Evolutionary conservation across 1,140 invertebrate genomes (phyloP).

Genomic region (Polypedilum vanderplanki): DNA sequence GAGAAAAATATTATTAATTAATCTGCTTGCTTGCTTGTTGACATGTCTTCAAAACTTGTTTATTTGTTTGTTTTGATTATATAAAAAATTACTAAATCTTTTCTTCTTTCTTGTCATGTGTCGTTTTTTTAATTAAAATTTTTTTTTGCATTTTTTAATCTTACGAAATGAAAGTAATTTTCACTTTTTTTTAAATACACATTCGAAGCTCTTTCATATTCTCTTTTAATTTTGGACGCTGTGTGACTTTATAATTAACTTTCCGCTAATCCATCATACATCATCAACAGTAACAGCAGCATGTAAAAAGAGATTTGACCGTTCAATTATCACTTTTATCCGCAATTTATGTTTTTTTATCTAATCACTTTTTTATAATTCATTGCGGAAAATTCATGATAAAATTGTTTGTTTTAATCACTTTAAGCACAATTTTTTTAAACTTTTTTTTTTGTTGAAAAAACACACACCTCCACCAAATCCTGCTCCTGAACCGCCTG

Average conservation of each 20-base stretch:
- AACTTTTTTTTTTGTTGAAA: no score
- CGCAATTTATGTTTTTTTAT: neutral
- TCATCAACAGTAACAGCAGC: neutral
- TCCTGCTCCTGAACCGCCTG: slow-evolving; percentile 35
- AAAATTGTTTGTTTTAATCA: no score
- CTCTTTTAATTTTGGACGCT: neutral
- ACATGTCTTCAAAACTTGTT: neutral
- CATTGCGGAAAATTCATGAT: no score
- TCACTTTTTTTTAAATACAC: slow-evolving; percentile 1
- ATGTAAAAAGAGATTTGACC: neutral
- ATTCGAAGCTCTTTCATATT: neutral
- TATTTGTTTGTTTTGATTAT: neutral
- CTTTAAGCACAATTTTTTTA: no score
- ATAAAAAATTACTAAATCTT: no score
- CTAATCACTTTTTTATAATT: neutral
- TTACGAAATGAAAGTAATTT: slow-evolving; percentile 25
- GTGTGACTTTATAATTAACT: slow-evolving; percentile 27
- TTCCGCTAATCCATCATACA: slow-evolving; percentile 24
- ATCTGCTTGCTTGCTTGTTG: neutral
- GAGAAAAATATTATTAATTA: neutral
- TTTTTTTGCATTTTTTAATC: slow-evolving; percentile 24
- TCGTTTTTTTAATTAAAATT: neutral
- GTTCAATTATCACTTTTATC: slow-evolving; percentile 20
- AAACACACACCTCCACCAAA: slow-evolving; percentile 33
- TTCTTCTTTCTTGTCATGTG: neutral